These are phyloP conservation scores for Sigmodon hispidus DNA, from an alignment of 2,113 vertebrate species.

Conservation along the genomic window DNA sequence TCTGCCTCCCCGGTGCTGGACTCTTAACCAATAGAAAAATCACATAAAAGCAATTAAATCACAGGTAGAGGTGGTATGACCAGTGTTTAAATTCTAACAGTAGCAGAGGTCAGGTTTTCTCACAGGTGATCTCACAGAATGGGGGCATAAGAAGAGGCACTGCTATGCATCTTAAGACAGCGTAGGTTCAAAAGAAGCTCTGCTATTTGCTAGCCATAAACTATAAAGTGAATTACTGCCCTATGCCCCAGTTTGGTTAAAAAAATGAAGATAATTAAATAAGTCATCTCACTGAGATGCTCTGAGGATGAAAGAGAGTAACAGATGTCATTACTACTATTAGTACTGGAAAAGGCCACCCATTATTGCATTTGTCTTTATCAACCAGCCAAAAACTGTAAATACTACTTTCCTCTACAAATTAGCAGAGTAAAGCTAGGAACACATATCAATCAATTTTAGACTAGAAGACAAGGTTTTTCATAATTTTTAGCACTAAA, in stretches of 20 bases:
- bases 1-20: not conserved
- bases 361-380: not conserved
- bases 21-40: slow-evolving; percentile 12
- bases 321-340: not conserved
- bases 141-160: not conserved
- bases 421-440: slow-evolving; percentile 10
- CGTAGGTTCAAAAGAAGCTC: not conserved
- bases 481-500: slow-evolving; percentile 21
- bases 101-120: not conserved
- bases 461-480: slow-evolving; percentile 37
- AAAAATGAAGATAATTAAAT: slow-evolving; percentile 36
- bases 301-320: slow-evolving; percentile 42
- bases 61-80: not conserved
- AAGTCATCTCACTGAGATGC: slow-evolving; percentile 25
- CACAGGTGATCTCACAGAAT: not conserved
- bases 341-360: not conserved
- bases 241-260: not conserved
- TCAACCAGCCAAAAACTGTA: not conserved
- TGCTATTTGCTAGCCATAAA: not conserved
- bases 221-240: slow-evolving; percentile 8
- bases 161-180: not conserved
- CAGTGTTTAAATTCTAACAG: slow-evolving; percentile 42
- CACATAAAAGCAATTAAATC: slow-evolving; percentile 35
- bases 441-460: slow-evolving; percentile 31
- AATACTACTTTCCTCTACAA: slow-evolving; percentile 1